A percentile compares a stretch with the other conserved stretches of the same genome.
phyloP scores from a whole-genome alignment of 1,140 invertebrate species.

The Drosophila nigrodunni region DNA sequence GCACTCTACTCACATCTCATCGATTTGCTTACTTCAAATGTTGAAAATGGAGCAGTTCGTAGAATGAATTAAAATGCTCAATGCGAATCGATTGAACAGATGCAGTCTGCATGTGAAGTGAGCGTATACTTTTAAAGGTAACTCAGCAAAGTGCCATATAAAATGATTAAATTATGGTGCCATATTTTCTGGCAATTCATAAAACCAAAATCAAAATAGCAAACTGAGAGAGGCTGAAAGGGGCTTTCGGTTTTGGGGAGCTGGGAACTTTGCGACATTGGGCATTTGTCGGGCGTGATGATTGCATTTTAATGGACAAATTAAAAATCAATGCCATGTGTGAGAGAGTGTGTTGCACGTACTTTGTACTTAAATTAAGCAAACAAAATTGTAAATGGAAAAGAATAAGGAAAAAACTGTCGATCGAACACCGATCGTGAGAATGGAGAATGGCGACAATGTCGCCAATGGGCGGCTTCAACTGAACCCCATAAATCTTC shows the following conservation, averaged over 20 bases:
- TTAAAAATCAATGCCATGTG: slow-evolving; percentile 76
- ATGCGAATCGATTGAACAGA: slow-evolving; percentile 67
- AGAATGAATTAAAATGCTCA: slow-evolving; percentile 52
- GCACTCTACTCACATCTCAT: slow-evolving; percentile 55
- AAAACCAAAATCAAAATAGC: slow-evolving; percentile 38
- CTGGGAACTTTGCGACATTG: slow-evolving; percentile 27
- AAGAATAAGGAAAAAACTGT: slow-evolving; percentile 65
- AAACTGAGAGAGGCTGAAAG: slow-evolving; percentile 6
- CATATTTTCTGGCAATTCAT: slow-evolving; percentile 60
- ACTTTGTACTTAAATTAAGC: slow-evolving; percentile 79
- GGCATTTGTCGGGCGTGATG: slow-evolving; percentile 64
- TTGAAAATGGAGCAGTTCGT: slow-evolving; percentile 73
- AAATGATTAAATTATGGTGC: slow-evolving; percentile 66
- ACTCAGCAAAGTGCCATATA: slow-evolving; percentile 47
- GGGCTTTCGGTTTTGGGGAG: neutral
- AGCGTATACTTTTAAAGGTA: slow-evolving; percentile 52
- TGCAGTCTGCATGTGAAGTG: slow-evolving; percentile 62
- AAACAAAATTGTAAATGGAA: slow-evolving; percentile 50
- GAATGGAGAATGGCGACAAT: slow-evolving; percentile 81
- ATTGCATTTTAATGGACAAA: slow-evolving; percentile 82
- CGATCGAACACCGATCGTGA: slow-evolving; percentile 82
- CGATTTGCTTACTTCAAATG: slow-evolving; percentile 59
- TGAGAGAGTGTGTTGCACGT: slow-evolving; percentile 56
- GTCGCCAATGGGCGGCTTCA: slow-evolving; percentile 58
- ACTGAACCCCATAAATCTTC: slow-evolving; percentile 80